Conservation (phyloP, 2,797 vertebrate genomes). For the Spizella passerina region DNA sequence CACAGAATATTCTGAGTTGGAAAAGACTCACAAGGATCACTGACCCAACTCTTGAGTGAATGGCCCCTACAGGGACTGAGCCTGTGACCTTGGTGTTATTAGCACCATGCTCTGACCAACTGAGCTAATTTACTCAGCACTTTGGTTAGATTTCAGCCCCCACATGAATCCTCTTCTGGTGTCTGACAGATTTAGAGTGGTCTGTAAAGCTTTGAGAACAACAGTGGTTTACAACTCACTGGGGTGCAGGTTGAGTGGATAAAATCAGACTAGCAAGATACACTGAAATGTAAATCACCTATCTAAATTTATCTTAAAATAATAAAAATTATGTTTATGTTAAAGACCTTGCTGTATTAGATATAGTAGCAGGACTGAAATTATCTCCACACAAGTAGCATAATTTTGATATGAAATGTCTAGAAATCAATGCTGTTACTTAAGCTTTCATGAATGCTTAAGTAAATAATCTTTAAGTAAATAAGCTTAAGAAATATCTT, state of each 20-base stretch:
- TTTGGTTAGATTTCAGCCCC: background rate
- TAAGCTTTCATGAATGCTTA: background rate
- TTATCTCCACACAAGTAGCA: background rate
- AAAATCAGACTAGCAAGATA: background rate
- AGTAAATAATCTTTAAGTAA: too few species aligned
- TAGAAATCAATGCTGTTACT: background rate
- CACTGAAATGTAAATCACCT: background rate
- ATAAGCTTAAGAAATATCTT: too few species aligned
- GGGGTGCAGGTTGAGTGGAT: background rate
- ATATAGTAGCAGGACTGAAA: background rate
- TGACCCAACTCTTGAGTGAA: background rate
- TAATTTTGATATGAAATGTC: background rate
- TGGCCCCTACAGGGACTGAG: background rate
- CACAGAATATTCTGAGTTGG: background rate
- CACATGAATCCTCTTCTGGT: background rate
- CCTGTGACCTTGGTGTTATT: background rate
- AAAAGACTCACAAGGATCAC: rapidly evolving
- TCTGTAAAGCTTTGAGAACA: background rate
- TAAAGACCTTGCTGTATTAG: background rate
- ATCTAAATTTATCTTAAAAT: background rate
- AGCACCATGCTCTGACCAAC: background rate
- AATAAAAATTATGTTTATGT: background rate
- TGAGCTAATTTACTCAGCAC: background rate
- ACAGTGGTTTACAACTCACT: background rate
- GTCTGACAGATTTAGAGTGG: background rate